Conservation (phyloP, 2,888 invertebrate genomes). For the Horisme vitalbata region DNA sequence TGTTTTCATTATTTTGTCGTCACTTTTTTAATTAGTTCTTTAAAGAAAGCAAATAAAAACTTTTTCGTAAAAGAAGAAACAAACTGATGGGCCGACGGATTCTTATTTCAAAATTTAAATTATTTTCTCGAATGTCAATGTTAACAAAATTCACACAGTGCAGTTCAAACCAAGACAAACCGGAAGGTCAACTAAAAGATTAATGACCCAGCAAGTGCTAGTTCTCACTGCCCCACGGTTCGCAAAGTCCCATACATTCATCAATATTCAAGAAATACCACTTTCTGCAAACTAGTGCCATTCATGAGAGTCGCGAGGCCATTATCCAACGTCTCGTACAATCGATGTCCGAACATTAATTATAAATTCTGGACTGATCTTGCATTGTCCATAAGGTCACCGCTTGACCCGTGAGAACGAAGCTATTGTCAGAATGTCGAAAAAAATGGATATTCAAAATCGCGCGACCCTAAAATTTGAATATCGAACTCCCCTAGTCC, state of each 20-base stretch:
- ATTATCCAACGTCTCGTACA: slow-evolving; percentile 46
- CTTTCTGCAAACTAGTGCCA: slow-evolving; percentile 63
- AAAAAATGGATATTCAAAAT: slow-evolving; percentile 62
- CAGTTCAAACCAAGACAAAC: slow-evolving; percentile 40
- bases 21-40: slow-evolving; percentile 25
- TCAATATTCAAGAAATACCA: slow-evolving; percentile 79
- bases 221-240: slow-evolving; percentile 58
- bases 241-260: slow-evolving; percentile 45
- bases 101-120: background rate
- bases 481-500: slow-evolving; percentile 63
- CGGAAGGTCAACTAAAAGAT: slow-evolving; percentile 66
- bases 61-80: too few species aligned
- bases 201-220: slow-evolving; percentile 66
- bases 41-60: background rate
- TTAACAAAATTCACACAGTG: slow-evolving; percentile 20
- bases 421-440: slow-evolving; percentile 44
- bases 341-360: slow-evolving; percentile 71
- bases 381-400: slow-evolving; percentile 73
- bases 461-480: slow-evolving; percentile 78
- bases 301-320: slow-evolving; percentile 59
- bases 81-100: too few species aligned
- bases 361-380: slow-evolving; percentile 74
- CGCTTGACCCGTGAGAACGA: slow-evolving; percentile 80
- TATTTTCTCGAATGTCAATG: too few species aligned
- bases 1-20: slow-evolving; percentile 30